phyloP scores from a whole-genome alignment of 2,888 invertebrate species.

The Zygaena filipendulae region DNA sequence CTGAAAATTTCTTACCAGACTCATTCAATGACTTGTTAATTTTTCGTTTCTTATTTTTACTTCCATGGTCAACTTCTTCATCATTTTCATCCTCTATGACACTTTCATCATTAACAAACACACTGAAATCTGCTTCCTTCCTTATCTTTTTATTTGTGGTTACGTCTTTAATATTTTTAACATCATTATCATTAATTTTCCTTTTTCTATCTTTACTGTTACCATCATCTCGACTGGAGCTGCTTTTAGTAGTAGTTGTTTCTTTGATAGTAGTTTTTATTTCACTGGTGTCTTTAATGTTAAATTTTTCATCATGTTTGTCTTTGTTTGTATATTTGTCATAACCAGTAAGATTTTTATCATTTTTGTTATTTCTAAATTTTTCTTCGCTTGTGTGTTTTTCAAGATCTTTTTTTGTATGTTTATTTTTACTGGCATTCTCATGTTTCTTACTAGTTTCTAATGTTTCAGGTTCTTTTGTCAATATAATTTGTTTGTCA shows the following conservation, averaged over 20 bases:
- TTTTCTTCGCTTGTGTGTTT: not conserved
- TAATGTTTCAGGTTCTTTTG: constrained; percentile 2
- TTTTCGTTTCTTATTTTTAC: constrained; percentile 24
- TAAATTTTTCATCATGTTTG: not conserved
- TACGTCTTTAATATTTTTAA: constrained; percentile 9
- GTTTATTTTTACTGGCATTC: not conserved
- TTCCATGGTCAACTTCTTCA: constrained; percentile 16
- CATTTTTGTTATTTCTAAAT: too few species aligned
- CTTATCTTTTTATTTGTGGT: constrained; percentile 8
- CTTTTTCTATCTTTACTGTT: not conserved
- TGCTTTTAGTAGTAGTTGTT: not conserved
- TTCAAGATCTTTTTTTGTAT: not conserved
- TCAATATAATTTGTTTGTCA: not conserved
- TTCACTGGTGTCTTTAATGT: not conserved
- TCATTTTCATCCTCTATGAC: constrained; percentile 10
- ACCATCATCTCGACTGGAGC: not conserved
- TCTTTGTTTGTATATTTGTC: too few species aligned
- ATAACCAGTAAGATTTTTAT: too few species aligned
- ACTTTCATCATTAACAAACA: constrained; percentile 30
- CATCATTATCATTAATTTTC: constrained; percentile 5
- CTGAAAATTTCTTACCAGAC: too few species aligned
- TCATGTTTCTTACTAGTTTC: constrained; percentile 2
- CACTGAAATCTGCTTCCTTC: constrained; percentile 22
- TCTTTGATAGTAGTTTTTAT: not conserved
- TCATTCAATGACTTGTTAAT: constrained; percentile 44